These are phyloP conservation scores for Idris sp. DNA, from an alignment of 1,140 invertebrate genomes.

Conservation along the genomic window DNA sequence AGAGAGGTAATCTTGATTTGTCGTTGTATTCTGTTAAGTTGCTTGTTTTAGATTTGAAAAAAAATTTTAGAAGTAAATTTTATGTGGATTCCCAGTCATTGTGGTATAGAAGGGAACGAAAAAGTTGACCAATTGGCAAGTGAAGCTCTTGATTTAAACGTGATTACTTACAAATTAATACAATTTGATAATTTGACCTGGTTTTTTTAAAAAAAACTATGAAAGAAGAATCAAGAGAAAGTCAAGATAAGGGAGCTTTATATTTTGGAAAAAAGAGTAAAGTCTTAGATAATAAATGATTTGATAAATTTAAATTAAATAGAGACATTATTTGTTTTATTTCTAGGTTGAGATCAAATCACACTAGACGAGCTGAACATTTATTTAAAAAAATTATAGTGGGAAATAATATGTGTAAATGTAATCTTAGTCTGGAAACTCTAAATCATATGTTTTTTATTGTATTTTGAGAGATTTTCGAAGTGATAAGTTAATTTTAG, in stretches of 20 bases:
- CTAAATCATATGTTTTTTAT: no score
- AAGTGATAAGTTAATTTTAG: no score
- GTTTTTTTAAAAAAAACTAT: not conserved
- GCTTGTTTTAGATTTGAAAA: not conserved
- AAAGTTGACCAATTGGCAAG: not conserved
- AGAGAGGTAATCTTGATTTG: no score
- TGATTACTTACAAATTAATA: not conserved
- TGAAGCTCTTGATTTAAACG: not conserved
- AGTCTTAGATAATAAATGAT: not conserved
- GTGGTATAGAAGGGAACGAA: not conserved
- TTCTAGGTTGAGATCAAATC: not conserved
- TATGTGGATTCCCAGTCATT: conserved; percentile 2
- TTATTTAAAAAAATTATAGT: no score
- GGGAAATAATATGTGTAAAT: no score
- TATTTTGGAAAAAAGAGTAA: not conserved
- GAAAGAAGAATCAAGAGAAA: no score
- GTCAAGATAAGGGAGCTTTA: no score
- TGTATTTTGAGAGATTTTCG: no score
- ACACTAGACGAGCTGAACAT: no score
- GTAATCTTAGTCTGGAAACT: no score
- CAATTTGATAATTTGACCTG: not conserved
- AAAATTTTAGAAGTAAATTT: not conserved
- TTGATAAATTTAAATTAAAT: not conserved
- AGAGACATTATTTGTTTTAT: not conserved
- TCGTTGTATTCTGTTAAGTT: not conserved